Base-by-base conservation (phyloP, 2,888 invertebrate species). In the Cantharis lateralis region DNA sequence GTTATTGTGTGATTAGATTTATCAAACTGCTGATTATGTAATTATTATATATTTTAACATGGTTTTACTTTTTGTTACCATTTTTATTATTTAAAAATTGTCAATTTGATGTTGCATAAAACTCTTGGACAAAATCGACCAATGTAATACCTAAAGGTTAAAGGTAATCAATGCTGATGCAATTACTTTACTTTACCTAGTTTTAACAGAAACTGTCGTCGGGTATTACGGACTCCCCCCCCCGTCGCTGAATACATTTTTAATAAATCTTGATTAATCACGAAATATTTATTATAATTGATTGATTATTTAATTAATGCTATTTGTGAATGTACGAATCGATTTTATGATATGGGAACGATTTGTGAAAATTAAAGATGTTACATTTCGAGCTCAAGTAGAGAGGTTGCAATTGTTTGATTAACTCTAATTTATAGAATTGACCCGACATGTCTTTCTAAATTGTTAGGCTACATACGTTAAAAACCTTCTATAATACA, bases 361-460 rank as follows among this genome's bases (percentile, higher is more conserved):
- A 72, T 72, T 75, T 69, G 69, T 72, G n/a, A 73, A 73, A 76
- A 72, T 70, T 72, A 70, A 73, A 76, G 76, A 76, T 73, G 72
- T 26, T 24, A 68, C 70, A 70, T 72, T 72, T 77, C 69, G 69
- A 62, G 71, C 62, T 68, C 70, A 70, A 72, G 64, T 61, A 74
- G 72, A 28, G 75, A 75, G 73, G 72, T 76, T 74, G 76, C 78
- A 81, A 81, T 81, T 81, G 79, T 78, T 73, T 80, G 80, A 81
- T 81, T 81, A 78, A 81, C 80, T 80, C 75, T 81, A 81, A 81
- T 81, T 81, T 79, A 80, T 75, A 75, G 79, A 81, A 81, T 81
- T 81, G 81, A 81, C 81, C 81, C 80, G 80, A 70, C 75, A 72
- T 74, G 74, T 70, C 78, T 71, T 72, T 73, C 74, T 76, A 78